phyloP scores from a whole-genome alignment of 2,888 invertebrate genomes.

The Hyles lineata region DNA sequence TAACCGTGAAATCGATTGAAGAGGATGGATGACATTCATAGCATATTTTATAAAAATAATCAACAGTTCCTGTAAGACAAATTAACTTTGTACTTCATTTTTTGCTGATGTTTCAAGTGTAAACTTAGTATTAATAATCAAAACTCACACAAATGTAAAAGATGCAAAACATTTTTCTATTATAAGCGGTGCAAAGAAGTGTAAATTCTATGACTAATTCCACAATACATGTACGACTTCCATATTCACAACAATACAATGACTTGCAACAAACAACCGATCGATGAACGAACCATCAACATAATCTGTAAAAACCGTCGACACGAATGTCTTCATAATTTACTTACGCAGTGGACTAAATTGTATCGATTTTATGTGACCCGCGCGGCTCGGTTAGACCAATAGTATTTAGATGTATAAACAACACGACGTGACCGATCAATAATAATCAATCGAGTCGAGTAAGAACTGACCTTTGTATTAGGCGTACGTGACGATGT shows the following conservation, averaged over 20 bases:
- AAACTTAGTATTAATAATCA: no score
- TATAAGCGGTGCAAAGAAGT: not conserved
- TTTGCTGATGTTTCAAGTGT: no score
- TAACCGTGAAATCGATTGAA: no score
- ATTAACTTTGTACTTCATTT: no score
- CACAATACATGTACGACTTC: not conserved
- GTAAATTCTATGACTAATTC: not conserved
- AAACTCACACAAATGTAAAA: no score
- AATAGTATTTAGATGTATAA: slow-evolving; percentile 63
- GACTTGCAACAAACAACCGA: slow-evolving; percentile 10
- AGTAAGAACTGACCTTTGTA: slow-evolving; percentile 9
- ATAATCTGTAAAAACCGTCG: not conserved
- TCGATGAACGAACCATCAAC: not conserved
- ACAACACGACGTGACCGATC: slow-evolving; percentile 59
- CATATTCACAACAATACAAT: not conserved
- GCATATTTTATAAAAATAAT: no score
- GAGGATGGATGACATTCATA: no score
- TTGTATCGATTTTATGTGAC: slow-evolving; percentile 57
- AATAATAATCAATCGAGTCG: slow-evolving; percentile 61
- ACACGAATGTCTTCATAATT: slow-evolving; percentile 30
- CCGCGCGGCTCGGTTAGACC: slow-evolving; percentile 60
- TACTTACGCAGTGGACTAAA: slow-evolving; percentile 33
- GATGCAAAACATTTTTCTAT: no score
- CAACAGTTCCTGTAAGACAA: no score
- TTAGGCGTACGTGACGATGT: slow-evolving; percentile 7